A percentile compares a stretch with the other conserved stretches of the same genome.
These are phyloP conservation scores for Circaetus gallicus DNA, from an alignment of 2,113 vertebrate species.

Conservation along the genomic window DNA sequence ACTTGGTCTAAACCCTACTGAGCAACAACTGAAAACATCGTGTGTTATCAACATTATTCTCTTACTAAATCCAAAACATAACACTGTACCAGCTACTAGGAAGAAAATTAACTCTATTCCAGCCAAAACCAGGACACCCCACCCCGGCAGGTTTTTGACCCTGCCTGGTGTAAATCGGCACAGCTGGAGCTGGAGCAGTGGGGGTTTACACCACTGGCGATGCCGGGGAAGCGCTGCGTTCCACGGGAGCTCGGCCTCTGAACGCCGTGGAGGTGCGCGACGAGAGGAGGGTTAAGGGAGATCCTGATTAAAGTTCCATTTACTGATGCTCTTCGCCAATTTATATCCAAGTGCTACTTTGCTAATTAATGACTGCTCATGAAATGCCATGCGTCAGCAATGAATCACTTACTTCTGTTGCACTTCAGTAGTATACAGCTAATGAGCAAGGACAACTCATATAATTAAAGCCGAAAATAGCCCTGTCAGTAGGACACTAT, in stretches of 20 bases:
- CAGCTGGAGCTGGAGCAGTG: background rate
- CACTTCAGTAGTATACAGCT: constrained; percentile 66
- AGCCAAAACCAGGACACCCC: too few species aligned
- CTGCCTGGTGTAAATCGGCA: background rate
- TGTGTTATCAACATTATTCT: too few species aligned
- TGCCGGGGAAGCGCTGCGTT: background rate
- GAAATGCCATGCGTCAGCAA: constrained; percentile 77
- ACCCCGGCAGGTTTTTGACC: background rate
- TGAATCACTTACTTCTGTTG: constrained; percentile 75
- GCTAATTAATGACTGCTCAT: constrained; percentile 76
- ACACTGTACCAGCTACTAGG: too few species aligned
- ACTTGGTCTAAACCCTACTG: fast-evolving
- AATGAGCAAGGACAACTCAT: constrained; percentile 76
- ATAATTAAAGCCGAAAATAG: constrained; percentile 77
- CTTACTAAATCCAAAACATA: too few species aligned
- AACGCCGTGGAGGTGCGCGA: background rate
- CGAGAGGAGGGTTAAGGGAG: constrained; percentile 30
- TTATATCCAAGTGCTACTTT: constrained; percentile 69
- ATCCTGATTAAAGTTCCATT: constrained; percentile 68
- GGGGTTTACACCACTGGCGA: background rate
- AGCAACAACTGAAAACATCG: too few species aligned
- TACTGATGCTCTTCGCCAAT: constrained; percentile 67
- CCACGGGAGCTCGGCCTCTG: constrained; percentile 35
- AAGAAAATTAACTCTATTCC: too few species aligned
- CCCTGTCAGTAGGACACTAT: constrained; percentile 22